Evolutionary conservation across 2,113 vertebrate genomes (phyloP).

Genomic region (Rostratula benghalensis): DNA sequence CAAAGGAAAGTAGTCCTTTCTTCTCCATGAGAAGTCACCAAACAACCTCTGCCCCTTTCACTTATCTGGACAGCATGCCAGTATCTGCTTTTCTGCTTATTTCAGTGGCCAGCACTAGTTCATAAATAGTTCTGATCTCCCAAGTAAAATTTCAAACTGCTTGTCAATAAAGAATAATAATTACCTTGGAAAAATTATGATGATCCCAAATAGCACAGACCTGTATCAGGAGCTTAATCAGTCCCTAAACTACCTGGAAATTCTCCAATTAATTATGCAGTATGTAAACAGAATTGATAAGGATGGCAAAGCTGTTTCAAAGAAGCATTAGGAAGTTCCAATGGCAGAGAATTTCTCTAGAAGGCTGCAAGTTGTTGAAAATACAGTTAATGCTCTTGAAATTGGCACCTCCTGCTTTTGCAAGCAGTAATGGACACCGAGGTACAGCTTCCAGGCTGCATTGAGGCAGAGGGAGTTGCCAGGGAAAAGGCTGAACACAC

Average conservation of each 20-base stretch:
- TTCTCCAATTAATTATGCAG: neutral
- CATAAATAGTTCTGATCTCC: neutral
- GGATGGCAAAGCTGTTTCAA: neutral
- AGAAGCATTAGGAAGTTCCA: neutral
- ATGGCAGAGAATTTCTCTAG: neutral
- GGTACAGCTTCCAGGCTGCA: neutral
- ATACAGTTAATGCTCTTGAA: neutral
- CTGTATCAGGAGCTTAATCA: neutral
- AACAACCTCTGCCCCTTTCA: neutral
- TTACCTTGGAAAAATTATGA: neutral
- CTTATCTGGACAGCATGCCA: neutral
- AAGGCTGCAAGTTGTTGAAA: neutral
- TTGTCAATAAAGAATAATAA: neutral
- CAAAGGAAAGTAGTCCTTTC: neutral
- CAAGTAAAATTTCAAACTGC: neutral
- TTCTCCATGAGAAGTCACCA: neutral
- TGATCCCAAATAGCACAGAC: neutral
- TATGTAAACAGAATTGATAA: neutral
- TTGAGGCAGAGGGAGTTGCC: neutral
- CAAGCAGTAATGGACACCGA: neutral
- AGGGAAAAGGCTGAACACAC: neutral
- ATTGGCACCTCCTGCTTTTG: neutral
- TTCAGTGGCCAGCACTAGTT: neutral
- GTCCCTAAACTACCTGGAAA: neutral
- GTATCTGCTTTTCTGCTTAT: neutral